Evolutionary conservation across 2,797 vertebrate species (phyloP).

Genomic region (Clarias pachynema): DNA sequence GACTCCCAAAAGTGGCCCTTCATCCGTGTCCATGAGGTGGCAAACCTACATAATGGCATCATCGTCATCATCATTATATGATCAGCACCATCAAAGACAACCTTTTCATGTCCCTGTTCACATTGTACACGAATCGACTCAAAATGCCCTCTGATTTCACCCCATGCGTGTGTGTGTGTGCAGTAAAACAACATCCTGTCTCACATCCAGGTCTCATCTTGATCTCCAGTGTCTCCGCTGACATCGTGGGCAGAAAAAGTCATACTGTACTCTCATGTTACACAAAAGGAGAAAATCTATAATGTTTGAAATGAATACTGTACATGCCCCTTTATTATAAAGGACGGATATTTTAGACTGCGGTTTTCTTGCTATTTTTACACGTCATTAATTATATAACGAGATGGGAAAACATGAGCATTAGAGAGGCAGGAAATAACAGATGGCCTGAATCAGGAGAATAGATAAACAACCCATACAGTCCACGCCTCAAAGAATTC

Average conservation of each 20-base stretch:
- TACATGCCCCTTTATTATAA: not conserved
- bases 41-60: conserved; percentile 77
- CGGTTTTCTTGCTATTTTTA: not conserved
- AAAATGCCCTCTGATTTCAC: not conserved
- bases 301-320: not conserved
- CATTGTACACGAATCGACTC: not conserved
- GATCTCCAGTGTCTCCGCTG: not conserved
- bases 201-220: not conserved
- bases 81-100: not conserved
- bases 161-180: no score
- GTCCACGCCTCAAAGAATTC: no score
- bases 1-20: conserved; percentile 73
- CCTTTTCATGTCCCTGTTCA: not conserved
- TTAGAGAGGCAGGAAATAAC: not conserved
- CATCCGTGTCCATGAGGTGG: conserved; percentile 88
- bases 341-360: not conserved
- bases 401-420: not conserved
- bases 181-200: not conserved
- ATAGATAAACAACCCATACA: not conserved
- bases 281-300: not conserved
- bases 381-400: not conserved
- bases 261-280: no score
- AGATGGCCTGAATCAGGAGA: not conserved
- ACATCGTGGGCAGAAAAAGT: not conserved
- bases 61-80: not conserved